Evolutionary conservation across 2,797 vertebrate species (phyloP).

Genomic region (Paratrypauchen microcephalus): DNA sequence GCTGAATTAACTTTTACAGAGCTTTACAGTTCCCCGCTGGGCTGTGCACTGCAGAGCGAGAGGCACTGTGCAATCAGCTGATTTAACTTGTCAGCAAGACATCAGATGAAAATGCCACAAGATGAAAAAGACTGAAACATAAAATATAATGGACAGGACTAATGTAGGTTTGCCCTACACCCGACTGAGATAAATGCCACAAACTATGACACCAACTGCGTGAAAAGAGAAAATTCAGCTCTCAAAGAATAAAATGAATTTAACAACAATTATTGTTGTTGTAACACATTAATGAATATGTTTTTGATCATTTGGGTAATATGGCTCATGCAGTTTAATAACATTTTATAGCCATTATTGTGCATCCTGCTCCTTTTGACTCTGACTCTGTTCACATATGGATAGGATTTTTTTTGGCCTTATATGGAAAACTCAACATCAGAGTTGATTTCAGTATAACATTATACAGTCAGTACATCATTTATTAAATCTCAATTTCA

Average conservation of each 20-base stretch:
- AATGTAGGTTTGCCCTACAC: background rate
- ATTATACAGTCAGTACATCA: background rate
- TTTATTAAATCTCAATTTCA: background rate
- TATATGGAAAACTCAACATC: background rate
- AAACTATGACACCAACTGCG: background rate
- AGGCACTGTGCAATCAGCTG: constrained; percentile 15
- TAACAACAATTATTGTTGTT: too few relatives aligned
- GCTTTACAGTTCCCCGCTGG: constrained; percentile 11
- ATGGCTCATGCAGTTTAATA: background rate
- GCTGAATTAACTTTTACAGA: constrained; percentile 26
- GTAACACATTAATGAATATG: background rate
- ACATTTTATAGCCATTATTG: background rate
- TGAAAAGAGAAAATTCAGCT: background rate
- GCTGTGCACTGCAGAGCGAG: constrained; percentile 9
- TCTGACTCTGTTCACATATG: background rate
- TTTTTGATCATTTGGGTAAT: background rate
- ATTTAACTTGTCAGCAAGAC: constrained; percentile 14
- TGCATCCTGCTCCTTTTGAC: background rate
- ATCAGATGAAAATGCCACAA: background rate
- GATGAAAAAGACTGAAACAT: background rate
- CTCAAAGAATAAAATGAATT: too few relatives aligned
- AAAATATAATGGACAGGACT: background rate
- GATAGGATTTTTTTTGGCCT: background rate
- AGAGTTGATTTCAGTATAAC: background rate
- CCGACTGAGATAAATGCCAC: background rate